Base-by-base conservation (phyloP, 2,888 invertebrate genomes). In the Cetonia aurata region DNA sequence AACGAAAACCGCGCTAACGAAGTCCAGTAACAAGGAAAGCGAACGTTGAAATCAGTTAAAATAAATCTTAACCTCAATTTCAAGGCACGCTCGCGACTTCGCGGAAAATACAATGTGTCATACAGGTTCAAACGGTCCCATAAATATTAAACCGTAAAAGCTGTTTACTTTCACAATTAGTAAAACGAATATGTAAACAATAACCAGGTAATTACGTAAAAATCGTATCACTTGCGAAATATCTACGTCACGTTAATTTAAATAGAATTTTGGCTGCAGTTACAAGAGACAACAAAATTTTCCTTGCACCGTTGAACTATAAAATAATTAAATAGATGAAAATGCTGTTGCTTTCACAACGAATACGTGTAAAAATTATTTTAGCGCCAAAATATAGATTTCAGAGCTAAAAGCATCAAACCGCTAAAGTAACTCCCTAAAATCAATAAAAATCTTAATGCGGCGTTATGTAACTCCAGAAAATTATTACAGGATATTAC, bases 181-280 rank as follows among this genome's bases (percentile, higher is more conserved):
- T 10, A 9, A 65, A 50, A 42, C 17, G 19, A 48, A 37, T 57
- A 57, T 13, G 56, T 67, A 67, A 67, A 68, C 57, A 68, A 68
- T 46, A 57, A 42, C 33, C 12, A 19, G 52, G 31, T n/a, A 65
- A 65, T 65, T 65, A 65, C 62, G 50, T 65, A 65, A 65, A 65
- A 65, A 37, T 12, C 15, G 19, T 52, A 37, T 37, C 57, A 15
- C 46, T 68, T 57, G 57, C 67, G 67, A 68, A 55, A 68, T 50
- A 46, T 4, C 33, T 57, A 57, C 67, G 67, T 68, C 67, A 68
- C 31, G 19, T 46, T 44, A 62, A 41, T 62, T 69, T 31, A 60
- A 60, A 60, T 60, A 62, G 42, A 53, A 48, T 69, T 57, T 57
- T 56, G 48, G 67, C 15, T 13, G 44, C 56, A 44, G 4, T 37